Evolutionary conservation across 1,140 invertebrate species (phyloP).

Genomic region (Zaprionus davidi): DNA sequence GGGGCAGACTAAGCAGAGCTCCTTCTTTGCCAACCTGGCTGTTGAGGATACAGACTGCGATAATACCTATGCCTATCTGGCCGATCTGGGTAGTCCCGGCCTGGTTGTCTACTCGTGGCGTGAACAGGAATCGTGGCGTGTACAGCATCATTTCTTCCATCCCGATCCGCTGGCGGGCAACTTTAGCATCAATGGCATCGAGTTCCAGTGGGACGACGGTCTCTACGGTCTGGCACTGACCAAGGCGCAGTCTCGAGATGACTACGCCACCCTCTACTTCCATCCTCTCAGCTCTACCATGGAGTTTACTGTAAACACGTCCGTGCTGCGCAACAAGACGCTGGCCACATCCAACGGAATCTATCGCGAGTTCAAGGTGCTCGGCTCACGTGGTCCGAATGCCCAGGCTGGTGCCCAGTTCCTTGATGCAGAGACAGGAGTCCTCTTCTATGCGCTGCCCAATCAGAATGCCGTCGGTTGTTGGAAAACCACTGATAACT

Average conservation of each 20-base stretch:
- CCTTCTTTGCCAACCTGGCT: slow-evolving; percentile 90
- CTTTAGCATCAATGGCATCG: slow-evolving; percentile 89
- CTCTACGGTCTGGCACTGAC: slow-evolving; percentile 89
- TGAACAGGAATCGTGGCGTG: slow-evolving; percentile 88
- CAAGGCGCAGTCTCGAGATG: slow-evolving; percentile 86
- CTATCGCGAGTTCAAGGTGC: slow-evolving; percentile 88
- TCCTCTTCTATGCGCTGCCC: slow-evolving; percentile 90
- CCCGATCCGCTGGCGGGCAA: slow-evolving; percentile 88
- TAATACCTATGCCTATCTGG: slow-evolving; percentile 88
- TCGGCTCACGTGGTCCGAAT: slow-evolving; percentile 89
- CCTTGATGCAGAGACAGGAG: slow-evolving; percentile 88
- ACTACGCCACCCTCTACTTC: slow-evolving; percentile 90
- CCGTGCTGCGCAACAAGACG: slow-evolving; percentile 87
- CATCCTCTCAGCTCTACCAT: slow-evolving; percentile 90
- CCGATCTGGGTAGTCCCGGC: slow-evolving; percentile 87
- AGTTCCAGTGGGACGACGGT: slow-evolving; percentile 91
- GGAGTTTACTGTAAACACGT: slow-evolving; percentile 90
- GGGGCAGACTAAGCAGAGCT: slow-evolving; percentile 88
- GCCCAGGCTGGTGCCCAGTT: slow-evolving; percentile 91
- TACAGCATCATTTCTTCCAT: slow-evolving; percentile 89
- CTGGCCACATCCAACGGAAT: slow-evolving; percentile 84
- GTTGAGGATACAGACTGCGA: slow-evolving; percentile 89
- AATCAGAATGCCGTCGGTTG: slow-evolving; percentile 91
- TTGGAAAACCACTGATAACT: slow-evolving; percentile 89
- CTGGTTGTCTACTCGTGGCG: slow-evolving; percentile 90